Percentiles rank a stretch among this genome's conserved stretches.
These are phyloP conservation scores for Phainopepla nitens DNA, from an alignment of 2,113 vertebrate species.

Conservation along the genomic window DNA sequence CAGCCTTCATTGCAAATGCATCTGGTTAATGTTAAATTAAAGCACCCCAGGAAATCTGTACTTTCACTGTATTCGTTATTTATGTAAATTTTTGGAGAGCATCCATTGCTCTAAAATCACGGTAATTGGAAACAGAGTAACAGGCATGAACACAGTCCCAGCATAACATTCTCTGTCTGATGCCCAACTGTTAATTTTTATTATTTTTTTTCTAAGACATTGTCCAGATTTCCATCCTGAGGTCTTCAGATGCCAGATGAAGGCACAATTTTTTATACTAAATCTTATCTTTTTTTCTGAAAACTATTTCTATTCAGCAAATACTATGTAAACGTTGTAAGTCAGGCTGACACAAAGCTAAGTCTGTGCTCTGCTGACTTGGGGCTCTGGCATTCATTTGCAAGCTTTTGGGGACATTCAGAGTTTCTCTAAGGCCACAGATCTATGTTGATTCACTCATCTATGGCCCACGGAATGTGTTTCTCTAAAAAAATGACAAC, in stretches of 20 bases:
- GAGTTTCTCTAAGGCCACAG: not conserved
- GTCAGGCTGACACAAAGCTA: not conserved
- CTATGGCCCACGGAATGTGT: not conserved
- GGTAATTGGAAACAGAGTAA: slow-evolving; percentile 27
- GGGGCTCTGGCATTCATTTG: not conserved
- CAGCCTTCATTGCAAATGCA: not conserved
- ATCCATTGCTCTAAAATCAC: not conserved
- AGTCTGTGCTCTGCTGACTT: not conserved
- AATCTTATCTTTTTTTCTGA: not conserved
- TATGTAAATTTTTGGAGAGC: slow-evolving; percentile 20
- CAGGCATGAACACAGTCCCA: not conserved
- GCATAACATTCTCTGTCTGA: not conserved
- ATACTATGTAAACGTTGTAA: not conserved
- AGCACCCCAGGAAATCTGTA: not conserved
- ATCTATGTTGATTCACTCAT: not conserved
- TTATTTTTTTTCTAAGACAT: not conserved
- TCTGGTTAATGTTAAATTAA: slow-evolving; percentile 21
- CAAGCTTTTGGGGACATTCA: not conserved
- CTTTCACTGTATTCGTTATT: slow-evolving; percentile 9
- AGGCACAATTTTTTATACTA: not conserved
- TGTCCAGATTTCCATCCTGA: not conserved
- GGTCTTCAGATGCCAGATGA: not conserved
- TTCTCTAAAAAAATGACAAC: not conserved
- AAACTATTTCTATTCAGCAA: not conserved
- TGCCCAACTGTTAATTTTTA: not conserved